phyloP scores from a whole-genome alignment of 2,113 vertebrate species.

The Microtus ochrogaster region DNA sequence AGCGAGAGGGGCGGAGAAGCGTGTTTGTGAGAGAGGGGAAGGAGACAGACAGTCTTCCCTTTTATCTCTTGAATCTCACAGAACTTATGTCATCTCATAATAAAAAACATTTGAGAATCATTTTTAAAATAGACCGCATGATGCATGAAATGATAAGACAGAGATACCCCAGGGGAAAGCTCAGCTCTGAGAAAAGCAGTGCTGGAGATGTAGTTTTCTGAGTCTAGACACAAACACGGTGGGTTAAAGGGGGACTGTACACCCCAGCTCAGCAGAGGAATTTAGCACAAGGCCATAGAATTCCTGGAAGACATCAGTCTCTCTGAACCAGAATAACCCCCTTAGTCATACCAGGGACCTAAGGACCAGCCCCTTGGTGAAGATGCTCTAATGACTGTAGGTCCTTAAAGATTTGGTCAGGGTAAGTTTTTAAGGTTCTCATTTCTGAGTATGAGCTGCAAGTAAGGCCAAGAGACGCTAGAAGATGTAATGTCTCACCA shows the following conservation, averaged over 20 bases:
- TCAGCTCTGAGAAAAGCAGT: constrained; percentile 29
- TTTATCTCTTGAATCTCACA: constrained; percentile 51
- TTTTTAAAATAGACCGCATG: constrained; percentile 55
- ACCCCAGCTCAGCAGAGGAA: background rate
- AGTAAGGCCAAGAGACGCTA: background rate
- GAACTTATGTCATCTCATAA: constrained; percentile 48
- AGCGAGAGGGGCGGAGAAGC: background rate
- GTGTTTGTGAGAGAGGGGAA: background rate
- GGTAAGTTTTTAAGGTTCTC: background rate
- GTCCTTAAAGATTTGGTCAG: background rate
- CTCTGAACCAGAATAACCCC: background rate
- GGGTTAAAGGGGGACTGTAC: constrained; percentile 32
- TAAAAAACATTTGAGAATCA: constrained; percentile 60
- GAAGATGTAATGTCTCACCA: background rate
- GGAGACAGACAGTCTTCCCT: background rate
- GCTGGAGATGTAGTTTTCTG: constrained; percentile 40
- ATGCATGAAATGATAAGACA: constrained; percentile 53
- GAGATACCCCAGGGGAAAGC: constrained; percentile 36
- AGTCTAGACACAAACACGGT: background rate
- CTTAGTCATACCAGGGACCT: background rate
- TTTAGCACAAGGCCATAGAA: background rate
- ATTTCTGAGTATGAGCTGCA: constrained; percentile 27
- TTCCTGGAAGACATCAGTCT: background rate
- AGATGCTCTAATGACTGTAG: background rate
- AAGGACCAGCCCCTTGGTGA: background rate